These are phyloP conservation scores for Microcebus lehilahytsara DNA, from an alignment of 2,113 vertebrate species.

Conservation along the genomic window DNA sequence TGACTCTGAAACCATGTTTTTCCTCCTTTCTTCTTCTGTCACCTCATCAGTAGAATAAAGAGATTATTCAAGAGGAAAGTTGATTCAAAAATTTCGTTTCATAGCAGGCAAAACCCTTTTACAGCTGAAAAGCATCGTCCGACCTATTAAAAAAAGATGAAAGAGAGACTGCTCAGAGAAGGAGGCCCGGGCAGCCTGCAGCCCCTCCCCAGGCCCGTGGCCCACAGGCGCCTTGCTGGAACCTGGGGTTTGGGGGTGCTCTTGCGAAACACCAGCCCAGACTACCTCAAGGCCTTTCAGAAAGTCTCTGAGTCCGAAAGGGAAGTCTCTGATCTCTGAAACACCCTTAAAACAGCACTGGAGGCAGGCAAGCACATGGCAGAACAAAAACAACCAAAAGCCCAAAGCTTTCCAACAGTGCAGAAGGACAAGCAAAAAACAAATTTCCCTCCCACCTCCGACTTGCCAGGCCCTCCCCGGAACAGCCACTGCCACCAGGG, in stretches of 20 bases:
- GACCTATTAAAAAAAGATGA: conserved; percentile 10
- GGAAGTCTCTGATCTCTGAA: not conserved
- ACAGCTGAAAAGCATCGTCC: not conserved
- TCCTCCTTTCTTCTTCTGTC: not conserved
- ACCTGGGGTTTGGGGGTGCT: not conserved
- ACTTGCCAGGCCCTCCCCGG: rapidly evolving
- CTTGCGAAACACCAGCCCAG: not conserved
- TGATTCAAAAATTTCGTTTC: not conserved
- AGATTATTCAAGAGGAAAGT: conserved; percentile 42
- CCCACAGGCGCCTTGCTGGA: not conserved
- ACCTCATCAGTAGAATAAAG: not conserved
- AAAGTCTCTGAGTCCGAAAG: not conserved
- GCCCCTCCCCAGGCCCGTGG: not conserved
- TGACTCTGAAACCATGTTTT: not conserved
- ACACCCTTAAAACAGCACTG: not conserved
- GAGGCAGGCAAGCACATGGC: rapidly evolving
- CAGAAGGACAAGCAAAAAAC: not conserved
- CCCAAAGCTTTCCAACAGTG: not conserved
- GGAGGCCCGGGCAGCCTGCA: not conserved
- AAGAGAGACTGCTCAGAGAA: not conserved
- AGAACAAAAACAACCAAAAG: not conserved
- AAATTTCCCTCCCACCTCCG: not conserved
- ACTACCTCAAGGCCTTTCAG: not conserved
- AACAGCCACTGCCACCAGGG: not conserved
- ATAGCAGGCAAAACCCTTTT: conserved; percentile 27